A percentile compares a stretch with the other conserved stretches of the same genome.
Evolutionary conservation across 2,113 vertebrate species (phyloP).

Genomic region (Siniperca knerii): DNA sequence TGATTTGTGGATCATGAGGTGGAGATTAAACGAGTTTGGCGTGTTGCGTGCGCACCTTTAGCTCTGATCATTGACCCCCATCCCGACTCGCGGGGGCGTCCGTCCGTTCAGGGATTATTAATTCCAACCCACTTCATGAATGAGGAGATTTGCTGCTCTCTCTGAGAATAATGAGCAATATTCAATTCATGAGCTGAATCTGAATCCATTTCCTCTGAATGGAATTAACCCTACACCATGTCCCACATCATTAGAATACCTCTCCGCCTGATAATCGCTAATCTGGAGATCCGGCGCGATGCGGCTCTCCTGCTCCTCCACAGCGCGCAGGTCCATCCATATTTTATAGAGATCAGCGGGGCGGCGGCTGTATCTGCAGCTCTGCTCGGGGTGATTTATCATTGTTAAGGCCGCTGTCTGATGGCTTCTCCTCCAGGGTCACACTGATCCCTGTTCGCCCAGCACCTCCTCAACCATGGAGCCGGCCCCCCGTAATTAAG

Average conservation of each 20-base stretch:
- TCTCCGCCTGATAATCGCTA: conserved; percentile 53
- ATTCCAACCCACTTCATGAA: conserved; percentile 70
- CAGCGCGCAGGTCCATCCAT: conserved; percentile 56
- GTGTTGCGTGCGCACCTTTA: conserved; percentile 35
- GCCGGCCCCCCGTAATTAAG: conserved; percentile 81
- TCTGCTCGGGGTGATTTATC: conserved; percentile 83
- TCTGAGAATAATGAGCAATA: conserved; percentile 72
- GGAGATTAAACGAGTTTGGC: conserved; percentile 43
- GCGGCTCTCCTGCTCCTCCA: conserved; percentile 18
- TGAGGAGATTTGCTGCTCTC: conserved; percentile 64
- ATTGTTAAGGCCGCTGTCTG: conserved; percentile 87
- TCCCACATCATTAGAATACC: conserved; percentile 58
- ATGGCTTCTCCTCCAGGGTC: conserved; percentile 82
- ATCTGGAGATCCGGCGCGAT: conserved; percentile 46
- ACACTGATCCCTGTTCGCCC: conserved; percentile 71
- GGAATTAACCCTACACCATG: conserved; percentile 47
- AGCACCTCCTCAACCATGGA: conserved; percentile 64
- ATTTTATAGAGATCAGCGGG: conserved; percentile 62
- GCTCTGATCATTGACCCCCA: conserved; percentile 58
- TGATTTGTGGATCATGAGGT: background rate
- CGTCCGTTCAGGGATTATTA: conserved; percentile 60
- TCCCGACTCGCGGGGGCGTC: background rate
- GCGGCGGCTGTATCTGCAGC: conserved; percentile 52
- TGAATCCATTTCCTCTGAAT: conserved; percentile 61
- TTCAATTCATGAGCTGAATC: conserved; percentile 60